phyloP scores from a whole-genome alignment of 2,797 vertebrate genomes.

The Syncerus caffer region DNA sequence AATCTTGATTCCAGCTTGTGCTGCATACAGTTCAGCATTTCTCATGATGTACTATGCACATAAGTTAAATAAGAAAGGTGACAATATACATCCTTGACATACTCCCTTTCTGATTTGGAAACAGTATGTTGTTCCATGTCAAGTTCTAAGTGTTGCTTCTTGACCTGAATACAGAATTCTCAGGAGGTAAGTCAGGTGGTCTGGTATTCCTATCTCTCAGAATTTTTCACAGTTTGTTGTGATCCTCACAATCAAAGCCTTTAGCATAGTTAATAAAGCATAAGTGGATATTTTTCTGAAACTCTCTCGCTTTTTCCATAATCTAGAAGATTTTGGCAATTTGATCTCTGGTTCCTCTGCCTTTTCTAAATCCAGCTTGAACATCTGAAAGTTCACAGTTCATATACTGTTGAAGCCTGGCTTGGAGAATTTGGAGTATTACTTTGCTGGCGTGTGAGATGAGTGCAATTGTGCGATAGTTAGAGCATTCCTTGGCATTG shows the following conservation, averaged over 20 bases:
- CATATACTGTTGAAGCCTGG: not conserved
- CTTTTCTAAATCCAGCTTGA: not conserved
- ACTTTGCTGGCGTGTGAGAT: not conserved
- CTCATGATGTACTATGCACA: too few relatives aligned
- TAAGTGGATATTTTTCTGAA: not conserved
- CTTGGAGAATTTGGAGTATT: not conserved
- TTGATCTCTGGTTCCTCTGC: not conserved
- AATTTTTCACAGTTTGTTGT: not conserved
- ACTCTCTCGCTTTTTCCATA: not conserved
- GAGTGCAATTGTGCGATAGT: not conserved
- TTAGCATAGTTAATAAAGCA: not conserved
- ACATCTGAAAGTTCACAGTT: not conserved
- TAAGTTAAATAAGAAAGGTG: not conserved
- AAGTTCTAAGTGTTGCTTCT: not conserved
- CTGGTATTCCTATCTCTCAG: not conserved
- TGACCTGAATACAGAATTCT: not conserved
- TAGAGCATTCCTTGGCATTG: not conserved
- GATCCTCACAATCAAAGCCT: not conserved
- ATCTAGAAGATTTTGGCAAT: not conserved
- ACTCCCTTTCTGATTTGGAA: not conserved
- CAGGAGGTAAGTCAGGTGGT: not conserved
- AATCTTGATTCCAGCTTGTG: too few relatives aligned
- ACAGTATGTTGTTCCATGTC: not conserved
- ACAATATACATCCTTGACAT: not conserved
- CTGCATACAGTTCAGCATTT: too few relatives aligned